Base-by-base conservation (phyloP, 2,888 invertebrate genomes). In the Oxytorus armatus region DNA sequence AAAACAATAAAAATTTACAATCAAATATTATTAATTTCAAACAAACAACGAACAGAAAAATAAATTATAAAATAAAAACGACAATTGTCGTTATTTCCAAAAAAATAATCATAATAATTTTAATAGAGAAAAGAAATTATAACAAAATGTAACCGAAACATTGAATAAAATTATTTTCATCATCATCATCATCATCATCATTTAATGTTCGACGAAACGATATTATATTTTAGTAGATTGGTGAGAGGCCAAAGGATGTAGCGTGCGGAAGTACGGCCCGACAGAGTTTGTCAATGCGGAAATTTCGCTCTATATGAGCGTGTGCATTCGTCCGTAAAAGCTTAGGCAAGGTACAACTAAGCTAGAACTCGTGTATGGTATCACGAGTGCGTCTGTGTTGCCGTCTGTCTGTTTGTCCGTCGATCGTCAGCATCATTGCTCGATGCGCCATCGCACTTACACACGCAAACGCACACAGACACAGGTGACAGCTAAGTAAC, bases 271-370 rank as follows among this genome's bases (percentile, higher is more conserved):
- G 18, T 44, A 57, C 10, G 14, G 53, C n/a, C n/a, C n/a, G n/a
- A n/a, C n/a, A 55, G 55, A 66, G 59, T 47, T 68, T 36, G 55
- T 49, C 47, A 29, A 49, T 66, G 29, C 49, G 68, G 36, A 59
- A 53, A 73, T 49, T 16, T 14, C 36, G 33, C 36, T 29, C 25
- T 61, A 44, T 36, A 25, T 8, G 36, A 11, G 72, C 65, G 61
- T 66, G 59, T 53, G 70, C 59, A 79, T 68, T 72, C 76, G 76
- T 79, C 78, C 81, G 61, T 82, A 72, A 72, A 61, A 81, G 75
- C 69, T 76, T 55, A 76, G 61, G 63, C 68, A 76, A 25, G 76
- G 29, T 55, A 47, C 16, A 74, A 59, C 75, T 65, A 69, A 65
- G 49, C 65, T 55, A 29, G 39, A 74, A 68, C 36, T 68, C 39